These are phyloP conservation scores for Nephrotoma flavescens DNA, from an alignment of 2,888 invertebrate species.

Conservation along the genomic window DNA sequence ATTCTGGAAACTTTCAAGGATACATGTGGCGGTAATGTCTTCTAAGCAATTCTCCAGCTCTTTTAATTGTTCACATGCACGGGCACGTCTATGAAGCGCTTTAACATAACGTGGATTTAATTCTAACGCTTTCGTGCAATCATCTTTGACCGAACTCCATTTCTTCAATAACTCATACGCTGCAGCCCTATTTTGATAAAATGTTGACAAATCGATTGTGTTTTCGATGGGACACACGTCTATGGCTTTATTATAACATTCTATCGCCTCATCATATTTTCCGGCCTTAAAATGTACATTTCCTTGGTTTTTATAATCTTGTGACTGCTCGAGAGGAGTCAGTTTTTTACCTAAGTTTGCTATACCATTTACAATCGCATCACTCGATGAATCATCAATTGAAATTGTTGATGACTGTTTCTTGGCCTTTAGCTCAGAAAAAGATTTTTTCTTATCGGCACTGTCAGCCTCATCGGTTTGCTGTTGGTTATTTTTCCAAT, in stretches of 20 bases:
- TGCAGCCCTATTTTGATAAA: constrained; percentile 92
- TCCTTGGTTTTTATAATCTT: constrained; percentile 72
- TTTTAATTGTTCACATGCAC: constrained; percentile 65
- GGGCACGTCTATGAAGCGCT: constrained; percentile 70
- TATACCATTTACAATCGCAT: constrained; percentile 20
- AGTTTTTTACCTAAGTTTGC: constrained; percentile 19
- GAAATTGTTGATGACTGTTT: constrained; percentile 35
- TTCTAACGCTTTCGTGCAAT: constrained; percentile 73
- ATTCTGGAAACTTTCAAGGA: constrained; percentile 78
- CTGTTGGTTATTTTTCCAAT: constrained; percentile 42
- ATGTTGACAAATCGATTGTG: constrained; percentile 65
- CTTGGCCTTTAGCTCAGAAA: constrained; percentile 37
- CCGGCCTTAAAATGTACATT: constrained; percentile 73
- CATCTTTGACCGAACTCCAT: constrained; percentile 69
- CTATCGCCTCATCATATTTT: constrained; percentile 82
- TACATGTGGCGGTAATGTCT: constrained; percentile 86
- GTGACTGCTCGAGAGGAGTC: constrained; percentile 57
- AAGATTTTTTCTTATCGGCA: constrained; percentile 35
- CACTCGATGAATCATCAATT: constrained; percentile 31
- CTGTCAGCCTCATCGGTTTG: constrained; percentile 14
- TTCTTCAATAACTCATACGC: constrained; percentile 84
- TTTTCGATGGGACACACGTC: constrained; percentile 68
- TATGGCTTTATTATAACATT: constrained; percentile 83
- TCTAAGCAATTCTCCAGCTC: constrained; percentile 70
- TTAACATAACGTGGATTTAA: constrained; percentile 77